Conservation (phyloP, 1,140 invertebrate genomes). For the Drosophila teissieri region DNA sequence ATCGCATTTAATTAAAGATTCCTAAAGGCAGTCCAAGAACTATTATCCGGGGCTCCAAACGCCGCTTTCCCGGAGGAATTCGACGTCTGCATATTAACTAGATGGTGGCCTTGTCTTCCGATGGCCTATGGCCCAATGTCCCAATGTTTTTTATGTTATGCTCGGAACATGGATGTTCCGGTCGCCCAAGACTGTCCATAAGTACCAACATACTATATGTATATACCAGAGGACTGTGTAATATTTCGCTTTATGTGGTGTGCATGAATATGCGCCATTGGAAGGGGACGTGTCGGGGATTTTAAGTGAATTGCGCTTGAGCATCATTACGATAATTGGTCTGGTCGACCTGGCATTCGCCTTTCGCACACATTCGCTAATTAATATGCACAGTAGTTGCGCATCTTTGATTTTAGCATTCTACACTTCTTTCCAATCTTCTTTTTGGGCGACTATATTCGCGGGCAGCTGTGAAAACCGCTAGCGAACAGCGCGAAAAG, state of each 20-base stretch:
- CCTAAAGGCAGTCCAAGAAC: slow-evolving; percentile 23
- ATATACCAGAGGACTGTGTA: slow-evolving; percentile 4
- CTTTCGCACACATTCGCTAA: slow-evolving; percentile 46
- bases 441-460: slow-evolving; percentile 35
- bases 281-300: slow-evolving; percentile 46
- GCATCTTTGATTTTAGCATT: slow-evolving; percentile 30
- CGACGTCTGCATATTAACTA: slow-evolving; percentile 61
- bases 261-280: slow-evolving; percentile 36
- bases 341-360: slow-evolving; percentile 36
- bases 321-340: slow-evolving; percentile 63
- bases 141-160: slow-evolving; percentile 25
- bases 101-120: slow-evolving; percentile 24
- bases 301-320: slow-evolving; percentile 57
- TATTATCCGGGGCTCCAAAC: slow-evolving; percentile 32
- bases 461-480: slow-evolving; percentile 46
- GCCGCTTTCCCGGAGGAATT: slow-evolving; percentile 25
- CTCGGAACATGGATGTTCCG: slow-evolving; percentile 51
- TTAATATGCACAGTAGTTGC: slow-evolving; percentile 67
- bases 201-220: background rate
- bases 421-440: background rate
- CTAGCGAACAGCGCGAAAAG: slow-evolving; percentile 21
- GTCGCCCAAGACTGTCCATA: slow-evolving; percentile 35
- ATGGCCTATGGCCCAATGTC: slow-evolving; percentile 9
- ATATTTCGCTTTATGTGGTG: slow-evolving; percentile 27
- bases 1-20: slow-evolving; percentile 67